These are phyloP conservation scores for Perizoma flavofasciatum DNA, from an alignment of 2,888 invertebrate genomes.

Conservation along the genomic window DNA sequence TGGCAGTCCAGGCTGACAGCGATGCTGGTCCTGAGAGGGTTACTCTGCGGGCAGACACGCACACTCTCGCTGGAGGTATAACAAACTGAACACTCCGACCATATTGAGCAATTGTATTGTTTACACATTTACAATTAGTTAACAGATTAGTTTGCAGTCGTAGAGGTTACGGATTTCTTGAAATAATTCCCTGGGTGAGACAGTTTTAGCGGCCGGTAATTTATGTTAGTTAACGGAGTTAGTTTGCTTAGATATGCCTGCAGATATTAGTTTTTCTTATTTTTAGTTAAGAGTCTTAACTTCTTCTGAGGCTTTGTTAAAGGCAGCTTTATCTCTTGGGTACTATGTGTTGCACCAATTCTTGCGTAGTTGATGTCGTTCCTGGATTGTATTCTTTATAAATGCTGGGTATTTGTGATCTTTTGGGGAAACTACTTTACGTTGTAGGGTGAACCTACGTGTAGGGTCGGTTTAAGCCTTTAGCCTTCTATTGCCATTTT, in stretches of 20 bases:
- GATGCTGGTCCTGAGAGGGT: slow-evolving; percentile 85
- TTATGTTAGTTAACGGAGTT: slow-evolving; percentile 1
- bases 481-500: background rate
- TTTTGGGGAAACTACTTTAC: background rate
- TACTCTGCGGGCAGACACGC: slow-evolving; percentile 83
- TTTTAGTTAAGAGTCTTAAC: too few species aligned
- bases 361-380: too few species aligned
- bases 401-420: background rate
- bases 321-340: background rate
- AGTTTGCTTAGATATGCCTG: too few species aligned
- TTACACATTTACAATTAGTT: too few species aligned
- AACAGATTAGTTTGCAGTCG: too few species aligned
- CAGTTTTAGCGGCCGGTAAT: background rate
- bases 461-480: background rate
- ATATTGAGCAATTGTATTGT: too few species aligned
- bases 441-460: background rate
- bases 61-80: slow-evolving; percentile 82
- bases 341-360: too few species aligned
- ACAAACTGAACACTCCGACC: background rate
- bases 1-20: slow-evolving; percentile 83
- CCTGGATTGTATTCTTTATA: background rate
- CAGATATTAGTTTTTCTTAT: too few species aligned
- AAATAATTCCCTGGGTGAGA: too few species aligned
- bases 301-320: too few species aligned
- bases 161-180: too few species aligned